phyloP scores from a whole-genome alignment of 2,888 invertebrate genomes.

The Notocelia uddmanniana region DNA sequence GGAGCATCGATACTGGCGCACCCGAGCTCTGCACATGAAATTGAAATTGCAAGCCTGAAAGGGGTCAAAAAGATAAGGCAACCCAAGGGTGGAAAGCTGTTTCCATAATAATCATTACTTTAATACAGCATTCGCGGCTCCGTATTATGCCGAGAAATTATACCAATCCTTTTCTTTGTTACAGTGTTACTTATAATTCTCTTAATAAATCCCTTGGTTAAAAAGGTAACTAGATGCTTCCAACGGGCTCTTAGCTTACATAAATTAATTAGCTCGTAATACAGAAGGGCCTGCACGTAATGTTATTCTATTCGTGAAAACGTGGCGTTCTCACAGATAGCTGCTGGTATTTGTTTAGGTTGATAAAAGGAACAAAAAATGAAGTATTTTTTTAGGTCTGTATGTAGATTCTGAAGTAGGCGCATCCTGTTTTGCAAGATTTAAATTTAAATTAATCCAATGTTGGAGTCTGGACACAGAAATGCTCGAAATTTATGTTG shows the following conservation, averaged over 20 bases:
- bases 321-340: constrained; percentile 38
- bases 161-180: constrained; percentile 31
- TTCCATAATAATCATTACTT: constrained; percentile 42
- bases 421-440: constrained; percentile 25
- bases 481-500: neutral
- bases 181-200: constrained; percentile 25
- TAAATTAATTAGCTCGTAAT: constrained; percentile 52
- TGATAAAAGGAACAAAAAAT: constrained; percentile 33
- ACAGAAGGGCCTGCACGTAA: constrained; percentile 45
- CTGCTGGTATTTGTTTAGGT: constrained; percentile 50
- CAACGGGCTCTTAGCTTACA: constrained; percentile 47
- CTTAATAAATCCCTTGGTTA: constrained; percentile 34
- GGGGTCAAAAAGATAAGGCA: constrained; percentile 45
- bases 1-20: constrained; percentile 34
- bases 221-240: constrained; percentile 42
- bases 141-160: constrained; percentile 14
- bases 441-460: constrained; percentile 30
- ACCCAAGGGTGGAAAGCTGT: constrained; percentile 41
- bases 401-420: constrained; percentile 37
- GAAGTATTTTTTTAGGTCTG: constrained; percentile 43
- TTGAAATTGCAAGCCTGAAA: constrained; percentile 45
- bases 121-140: constrained; percentile 29
- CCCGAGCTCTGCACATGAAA: constrained; percentile 40
- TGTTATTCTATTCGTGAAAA: constrained; percentile 48
- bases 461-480: neutral